Evolutionary conservation across 2,113 vertebrate species (phyloP).

Genomic region (Xenopus laevis): DNA sequence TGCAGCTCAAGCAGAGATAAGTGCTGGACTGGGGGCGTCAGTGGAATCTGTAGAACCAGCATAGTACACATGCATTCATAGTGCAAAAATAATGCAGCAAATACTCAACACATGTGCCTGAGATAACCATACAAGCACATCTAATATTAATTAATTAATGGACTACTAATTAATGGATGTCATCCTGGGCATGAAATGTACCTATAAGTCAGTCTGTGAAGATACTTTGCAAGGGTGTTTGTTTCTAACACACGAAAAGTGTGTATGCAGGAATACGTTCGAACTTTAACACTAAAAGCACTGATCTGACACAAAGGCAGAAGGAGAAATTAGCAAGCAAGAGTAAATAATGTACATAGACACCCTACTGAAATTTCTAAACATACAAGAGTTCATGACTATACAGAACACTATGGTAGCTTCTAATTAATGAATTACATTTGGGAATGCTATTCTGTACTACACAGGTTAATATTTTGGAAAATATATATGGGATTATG

Average conservation of each 20-base stretch:
- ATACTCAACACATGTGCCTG: slow-evolving; percentile 17
- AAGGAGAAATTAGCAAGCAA: too few species aligned
- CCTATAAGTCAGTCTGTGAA: not conserved
- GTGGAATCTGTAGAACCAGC: slow-evolving; percentile 5
- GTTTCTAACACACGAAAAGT: slow-evolving; percentile 16
- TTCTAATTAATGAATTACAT: too few species aligned
- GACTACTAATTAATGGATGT: not conserved
- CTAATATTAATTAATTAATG: too few species aligned
- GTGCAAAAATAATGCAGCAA: slow-evolving; percentile 19
- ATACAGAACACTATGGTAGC: too few species aligned
- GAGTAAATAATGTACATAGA: too few species aligned
- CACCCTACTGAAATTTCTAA: too few species aligned
- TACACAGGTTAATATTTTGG: too few species aligned
- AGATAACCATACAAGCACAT: not conserved
- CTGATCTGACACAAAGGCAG: too few species aligned
- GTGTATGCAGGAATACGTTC: slow-evolving; percentile 16
- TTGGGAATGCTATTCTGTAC: too few species aligned
- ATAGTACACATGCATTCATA: not conserved
- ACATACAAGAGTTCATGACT: too few species aligned
- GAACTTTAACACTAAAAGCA: not conserved
- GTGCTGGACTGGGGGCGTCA: not conserved
- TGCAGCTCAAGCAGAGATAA: slow-evolving; percentile 34
- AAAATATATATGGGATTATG: too few species aligned
- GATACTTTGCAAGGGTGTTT: not conserved
- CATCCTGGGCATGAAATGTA: not conserved